Base-by-base conservation (phyloP, 1,140 invertebrate genomes). In the Drosophila paulistorum region DNA sequence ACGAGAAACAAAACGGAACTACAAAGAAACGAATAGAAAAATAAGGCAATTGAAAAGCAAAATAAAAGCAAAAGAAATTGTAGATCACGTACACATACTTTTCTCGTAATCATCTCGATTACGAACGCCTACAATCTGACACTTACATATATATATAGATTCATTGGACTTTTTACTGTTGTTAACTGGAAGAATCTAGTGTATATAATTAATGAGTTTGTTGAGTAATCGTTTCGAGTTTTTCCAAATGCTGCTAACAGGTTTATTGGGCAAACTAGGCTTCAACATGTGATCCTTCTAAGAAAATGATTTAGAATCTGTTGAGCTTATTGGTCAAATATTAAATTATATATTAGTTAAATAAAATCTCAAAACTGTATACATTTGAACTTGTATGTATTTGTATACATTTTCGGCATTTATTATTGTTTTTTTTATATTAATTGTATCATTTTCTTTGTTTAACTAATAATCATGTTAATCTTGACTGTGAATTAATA, bases 1-100 rank as follows among this genome's bases (percentile, higher is more conserved):
- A 76, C 20, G 48, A 60, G 69, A 72, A 87, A 68, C 82, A 85
- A 86, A 85, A 82, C 82, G 79, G 75, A 82, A 82, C 72, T 87
- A 66, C 60, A 57, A 80, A 85, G 9, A 51, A 51, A 5, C 7
- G 45, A 59, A 58, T 51, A 23, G 48, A 35, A 39, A 39, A 39
- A 51, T n/a, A 58, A 54, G 10, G 5, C 54, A 79, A 67, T 48
- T 39, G 71, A 68, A 74, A 45, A 66, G 48, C 66, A 71, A 66
- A 45, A 70, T 72, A 73, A 79, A 39, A 65, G 57, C 64, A 68
- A 70, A 72, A 37, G 10, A 48, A 85, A 74, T 68, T 85, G 6
- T 65, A 51, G 51, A 59, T 60, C 73, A 76, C 74, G 74, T 75
- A 75, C 64, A 64, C 61, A 13, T 26, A 60, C 35, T 7, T n/a